A percentile compares a stretch with the other conserved stretches of the same genome.
Conservation (phyloP, 2,888 invertebrate genomes). For the Ernsta delagoae region DNA sequence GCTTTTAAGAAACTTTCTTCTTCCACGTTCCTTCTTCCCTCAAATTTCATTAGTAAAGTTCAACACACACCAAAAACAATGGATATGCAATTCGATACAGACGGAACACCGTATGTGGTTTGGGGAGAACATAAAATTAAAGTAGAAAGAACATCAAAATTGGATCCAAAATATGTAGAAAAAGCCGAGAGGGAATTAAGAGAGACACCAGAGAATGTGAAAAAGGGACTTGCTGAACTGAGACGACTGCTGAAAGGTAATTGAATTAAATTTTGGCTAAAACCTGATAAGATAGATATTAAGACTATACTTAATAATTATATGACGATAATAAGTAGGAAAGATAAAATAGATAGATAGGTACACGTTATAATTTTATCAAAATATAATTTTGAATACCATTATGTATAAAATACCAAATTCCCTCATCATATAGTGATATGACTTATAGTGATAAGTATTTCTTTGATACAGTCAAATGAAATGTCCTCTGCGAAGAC, state of each 20-base stretch:
- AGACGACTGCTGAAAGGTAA: slow-evolving; percentile 85
- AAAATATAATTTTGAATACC: background rate
- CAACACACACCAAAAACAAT: slow-evolving; percentile 46
- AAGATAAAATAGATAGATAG: too few relatives aligned
- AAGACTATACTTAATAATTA: too few relatives aligned
- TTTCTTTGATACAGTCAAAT: slow-evolving; percentile 2
- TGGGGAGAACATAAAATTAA: slow-evolving; percentile 85
- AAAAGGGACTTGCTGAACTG: slow-evolving; percentile 84
- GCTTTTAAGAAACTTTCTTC: background rate
- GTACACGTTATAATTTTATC: background rate
- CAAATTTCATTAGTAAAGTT: background rate
- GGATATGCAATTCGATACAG: slow-evolving; percentile 79
- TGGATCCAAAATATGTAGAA: slow-evolving; percentile 82
- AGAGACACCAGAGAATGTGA: slow-evolving; percentile 88
- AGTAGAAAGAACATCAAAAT: slow-evolving; percentile 86
- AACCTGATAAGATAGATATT: too few relatives aligned
- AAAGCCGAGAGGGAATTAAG: slow-evolving; percentile 88
- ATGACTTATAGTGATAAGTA: too few relatives aligned
- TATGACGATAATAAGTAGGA: too few relatives aligned
- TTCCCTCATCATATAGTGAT: background rate
- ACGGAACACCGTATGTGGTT: slow-evolving; percentile 86
- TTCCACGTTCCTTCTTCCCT: too few relatives aligned
- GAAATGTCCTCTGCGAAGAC: slow-evolving; percentile 13
- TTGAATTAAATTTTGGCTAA: slow-evolving; percentile 1
- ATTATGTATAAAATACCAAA: too few relatives aligned